A percentile compares a stretch with the other conserved stretches of the same genome.
Conservation (phyloP, 2,888 invertebrate species). For the Metalampra italica region DNA sequence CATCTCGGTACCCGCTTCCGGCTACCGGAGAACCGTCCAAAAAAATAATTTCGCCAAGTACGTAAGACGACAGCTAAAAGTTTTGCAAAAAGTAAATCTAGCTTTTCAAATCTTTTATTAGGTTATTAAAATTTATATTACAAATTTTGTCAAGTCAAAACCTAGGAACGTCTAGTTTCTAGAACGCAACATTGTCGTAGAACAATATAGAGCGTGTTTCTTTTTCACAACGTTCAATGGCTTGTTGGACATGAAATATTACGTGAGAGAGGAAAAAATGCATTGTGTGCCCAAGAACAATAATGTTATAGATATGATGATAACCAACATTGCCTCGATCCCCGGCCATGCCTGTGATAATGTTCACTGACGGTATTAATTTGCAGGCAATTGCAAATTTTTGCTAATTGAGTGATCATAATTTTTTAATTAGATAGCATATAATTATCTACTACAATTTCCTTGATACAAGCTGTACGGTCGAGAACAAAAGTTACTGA, state of each 20-base stretch:
- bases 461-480: no score
- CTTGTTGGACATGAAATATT: conserved; percentile 30
- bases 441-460: not conserved
- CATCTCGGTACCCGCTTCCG: no score
- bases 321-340: conserved; percentile 18
- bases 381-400: conserved; percentile 6
- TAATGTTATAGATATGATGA: conserved; percentile 51
- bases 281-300: conserved; percentile 56
- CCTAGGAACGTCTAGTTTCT: not conserved
- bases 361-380: conserved; percentile 8
- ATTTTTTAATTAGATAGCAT: not conserved
- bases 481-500: no score
- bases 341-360: conserved; percentile 17
- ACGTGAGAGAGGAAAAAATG: conserved; percentile 50
- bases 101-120: no score
- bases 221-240: conserved; percentile 29
- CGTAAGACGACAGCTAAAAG: no score
- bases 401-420: conserved; percentile 4
- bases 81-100: no score
- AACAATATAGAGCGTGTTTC: conserved; percentile 21
- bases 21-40: no score
- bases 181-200: conserved; percentile 12
- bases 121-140: no score
- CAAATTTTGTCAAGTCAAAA: not conserved
- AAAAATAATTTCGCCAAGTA: no score